Conservation (phyloP, 2,888 invertebrate species). For the Phalera bucephala region DNA sequence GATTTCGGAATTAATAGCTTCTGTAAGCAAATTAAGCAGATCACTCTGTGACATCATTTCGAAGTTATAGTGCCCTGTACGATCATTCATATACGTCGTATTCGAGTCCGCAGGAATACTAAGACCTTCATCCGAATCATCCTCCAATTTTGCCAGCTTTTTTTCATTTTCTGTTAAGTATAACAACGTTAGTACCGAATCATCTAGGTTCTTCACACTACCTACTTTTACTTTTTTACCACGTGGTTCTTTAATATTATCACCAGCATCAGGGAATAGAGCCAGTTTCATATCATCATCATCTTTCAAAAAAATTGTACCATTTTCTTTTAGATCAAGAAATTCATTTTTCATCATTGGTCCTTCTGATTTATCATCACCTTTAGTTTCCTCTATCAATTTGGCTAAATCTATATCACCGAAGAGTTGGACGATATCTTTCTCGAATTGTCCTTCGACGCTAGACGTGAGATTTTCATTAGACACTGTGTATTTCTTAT, state of each 20-base stretch:
- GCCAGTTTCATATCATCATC: no score
- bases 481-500: constrained; percentile 8
- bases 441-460: constrained; percentile 14
- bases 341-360: no score
- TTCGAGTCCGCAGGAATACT: constrained; percentile 19
- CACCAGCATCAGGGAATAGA: no score
- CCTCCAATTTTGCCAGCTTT: constrained; percentile 10
- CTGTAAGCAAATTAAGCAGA: constrained; percentile 23
- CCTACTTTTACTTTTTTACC: no score
- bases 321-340: no score
- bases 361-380: not conserved
- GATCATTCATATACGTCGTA: constrained; percentile 27
- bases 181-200: constrained; percentile 35
- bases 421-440: constrained; percentile 6
- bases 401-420: not conserved
- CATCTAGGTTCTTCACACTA: constrained; percentile 13
- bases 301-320: no score
- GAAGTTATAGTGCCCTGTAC: constrained; percentile 3
- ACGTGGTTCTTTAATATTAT: no score
- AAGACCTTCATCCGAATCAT: constrained; percentile 13
- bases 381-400: not conserved
- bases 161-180: constrained; percentile 45
- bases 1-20: constrained; percentile 22
- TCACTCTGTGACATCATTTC: constrained; percentile 20
- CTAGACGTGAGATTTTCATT: constrained; percentile 2